Conservation (phyloP, 2,797 vertebrate species). For the Acanthornis magna region DNA sequence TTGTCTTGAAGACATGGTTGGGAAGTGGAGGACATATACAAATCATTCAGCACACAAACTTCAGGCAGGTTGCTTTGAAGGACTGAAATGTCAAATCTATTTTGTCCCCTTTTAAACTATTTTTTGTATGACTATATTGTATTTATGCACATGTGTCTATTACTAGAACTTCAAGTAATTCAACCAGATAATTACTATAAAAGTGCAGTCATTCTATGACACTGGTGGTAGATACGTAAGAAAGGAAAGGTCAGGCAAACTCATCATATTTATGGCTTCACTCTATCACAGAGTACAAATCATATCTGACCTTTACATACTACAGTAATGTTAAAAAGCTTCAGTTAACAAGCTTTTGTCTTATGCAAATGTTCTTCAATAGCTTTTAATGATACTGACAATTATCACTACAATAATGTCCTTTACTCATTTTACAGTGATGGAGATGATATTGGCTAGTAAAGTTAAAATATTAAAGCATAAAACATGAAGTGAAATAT, state of each 20-base stretch:
- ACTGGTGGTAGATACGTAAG: background rate
- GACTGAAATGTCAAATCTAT: background rate
- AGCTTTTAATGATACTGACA: background rate
- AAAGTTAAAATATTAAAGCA: background rate
- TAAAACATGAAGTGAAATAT: background rate
- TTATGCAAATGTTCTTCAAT: background rate
- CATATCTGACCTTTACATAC: background rate
- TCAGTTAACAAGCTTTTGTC: background rate
- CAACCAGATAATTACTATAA: background rate
- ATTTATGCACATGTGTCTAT: background rate
- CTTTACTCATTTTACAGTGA: background rate
- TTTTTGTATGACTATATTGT: background rate
- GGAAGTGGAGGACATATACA: background rate
- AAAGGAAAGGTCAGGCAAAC: background rate
- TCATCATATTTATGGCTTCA: background rate
- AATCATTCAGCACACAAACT: background rate
- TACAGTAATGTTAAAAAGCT: background rate
- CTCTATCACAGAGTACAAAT: background rate
- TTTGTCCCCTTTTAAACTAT: background rate
- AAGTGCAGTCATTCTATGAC: background rate
- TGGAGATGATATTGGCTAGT: background rate
- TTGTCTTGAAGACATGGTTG: background rate
- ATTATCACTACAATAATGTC: background rate
- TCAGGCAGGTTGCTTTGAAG: background rate
- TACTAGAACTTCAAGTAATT: background rate